Evolutionary conservation across 1,140 invertebrate genomes (phyloP).

Genomic region (Elymnias hypermnestra): DNA sequence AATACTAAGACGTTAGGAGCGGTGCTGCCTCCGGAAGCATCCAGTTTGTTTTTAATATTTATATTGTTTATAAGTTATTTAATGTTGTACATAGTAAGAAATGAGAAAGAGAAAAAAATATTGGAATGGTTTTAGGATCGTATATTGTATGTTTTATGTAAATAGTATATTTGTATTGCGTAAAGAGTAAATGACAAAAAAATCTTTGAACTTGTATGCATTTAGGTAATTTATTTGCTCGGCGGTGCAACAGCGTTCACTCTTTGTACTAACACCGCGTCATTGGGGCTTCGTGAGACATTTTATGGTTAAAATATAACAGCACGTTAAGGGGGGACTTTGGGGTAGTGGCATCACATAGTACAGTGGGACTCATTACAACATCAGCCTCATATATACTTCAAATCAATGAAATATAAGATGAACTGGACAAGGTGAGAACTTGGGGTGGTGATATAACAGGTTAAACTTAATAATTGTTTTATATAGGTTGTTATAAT

Average conservation of each 20-base stretch:
- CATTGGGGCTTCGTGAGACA: constrained; percentile 12
- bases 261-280: constrained; percentile 10
- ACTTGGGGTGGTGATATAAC: too few relatives aligned
- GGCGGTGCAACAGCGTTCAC: constrained; percentile 17
- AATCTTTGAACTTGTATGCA: constrained; percentile 27
- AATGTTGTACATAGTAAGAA: constrained; percentile 63
- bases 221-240: constrained; percentile 23
- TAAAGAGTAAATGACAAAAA: constrained; percentile 62
- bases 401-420: too few relatives aligned
- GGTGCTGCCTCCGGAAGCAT: constrained; percentile 36
- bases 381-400: too few relatives aligned
- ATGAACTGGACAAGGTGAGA: too few relatives aligned
- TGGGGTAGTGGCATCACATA: too few relatives aligned
- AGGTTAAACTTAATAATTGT: too few relatives aligned
- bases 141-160: constrained; percentile 49
- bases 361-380: too few relatives aligned
- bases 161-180: constrained; percentile 57
- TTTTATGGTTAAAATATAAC: too few relatives aligned
- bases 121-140: constrained; percentile 49
- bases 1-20: constrained; percentile 7
- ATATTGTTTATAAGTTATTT: constrained; percentile 70
- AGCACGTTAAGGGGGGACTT: too few relatives aligned
- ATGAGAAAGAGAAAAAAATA: constrained; percentile 48
- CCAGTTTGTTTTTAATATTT: constrained; percentile 58
- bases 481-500: too few relatives aligned